These are phyloP conservation scores for Halesus radiatus DNA, from an alignment of 1,140 invertebrate species.

Conservation along the genomic window DNA sequence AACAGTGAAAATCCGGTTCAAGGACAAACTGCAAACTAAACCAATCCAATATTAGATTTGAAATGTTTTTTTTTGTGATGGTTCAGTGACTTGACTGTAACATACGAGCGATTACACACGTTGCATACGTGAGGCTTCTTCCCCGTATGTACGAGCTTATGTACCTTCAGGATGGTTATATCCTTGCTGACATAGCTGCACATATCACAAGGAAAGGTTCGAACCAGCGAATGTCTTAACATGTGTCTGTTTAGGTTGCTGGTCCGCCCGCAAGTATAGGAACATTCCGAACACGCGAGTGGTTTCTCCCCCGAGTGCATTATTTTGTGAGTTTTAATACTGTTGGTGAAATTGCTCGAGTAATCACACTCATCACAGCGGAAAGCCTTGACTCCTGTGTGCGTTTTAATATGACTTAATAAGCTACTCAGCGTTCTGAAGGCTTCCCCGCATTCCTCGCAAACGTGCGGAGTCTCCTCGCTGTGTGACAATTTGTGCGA, in stretches of 20 bases:
- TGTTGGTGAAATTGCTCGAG: constrained; percentile 2
- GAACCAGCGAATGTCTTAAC: not conserved
- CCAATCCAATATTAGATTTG: not conserved
- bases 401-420: constrained; percentile 61
- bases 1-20: no score
- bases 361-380: constrained; percentile 61
- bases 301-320: constrained; percentile 33
- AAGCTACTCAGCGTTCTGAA: constrained; percentile 62
- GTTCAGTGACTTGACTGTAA: constrained; percentile 39
- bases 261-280: constrained; percentile 6
- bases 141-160: constrained; percentile 75
- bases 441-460: constrained; percentile 60
- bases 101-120: constrained; percentile 60
- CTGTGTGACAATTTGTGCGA: constrained; percentile 19
- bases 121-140: constrained; percentile 69
- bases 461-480: constrained; percentile 8
- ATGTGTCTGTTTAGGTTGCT: constrained; percentile 41
- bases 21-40: no score
- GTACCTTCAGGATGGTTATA: constrained; percentile 57
- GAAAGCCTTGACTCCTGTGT: constrained; percentile 64
- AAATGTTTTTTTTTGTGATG: constrained; percentile 44
- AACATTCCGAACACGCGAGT: not conserved
- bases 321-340: constrained; percentile 46
- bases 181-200: constrained; percentile 28
- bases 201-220: not conserved